phyloP scores from a whole-genome alignment of 2,888 invertebrate species.

The Tetramorium bicarinatum region DNA sequence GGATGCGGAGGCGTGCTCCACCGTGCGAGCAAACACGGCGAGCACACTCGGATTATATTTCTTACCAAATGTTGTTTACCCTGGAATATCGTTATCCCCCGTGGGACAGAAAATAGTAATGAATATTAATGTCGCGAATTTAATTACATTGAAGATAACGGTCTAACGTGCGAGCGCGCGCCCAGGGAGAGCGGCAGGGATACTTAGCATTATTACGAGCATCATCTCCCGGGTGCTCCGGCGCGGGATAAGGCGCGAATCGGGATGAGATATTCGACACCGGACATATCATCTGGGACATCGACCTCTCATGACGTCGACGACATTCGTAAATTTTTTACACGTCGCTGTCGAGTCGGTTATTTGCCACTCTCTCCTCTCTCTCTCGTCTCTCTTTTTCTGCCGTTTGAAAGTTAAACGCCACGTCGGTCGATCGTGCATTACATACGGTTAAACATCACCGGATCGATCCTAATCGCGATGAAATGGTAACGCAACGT shows the following conservation, averaged over 20 bases:
- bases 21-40: conserved; percentile 27
- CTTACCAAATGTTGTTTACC: conserved; percentile 50
- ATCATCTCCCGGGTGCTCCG: not conserved
- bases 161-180: conserved; percentile 10
- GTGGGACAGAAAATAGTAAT: conserved; percentile 50
- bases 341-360: too few relatives aligned
- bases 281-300: not conserved
- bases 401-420: conserved; percentile 23
- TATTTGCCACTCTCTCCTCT: not conserved
- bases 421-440: conserved; percentile 29
- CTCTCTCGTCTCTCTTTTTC: not conserved
- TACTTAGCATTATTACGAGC: conserved; percentile 4
- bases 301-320: not conserved
- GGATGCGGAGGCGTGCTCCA: conserved; percentile 19
- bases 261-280: not conserved
- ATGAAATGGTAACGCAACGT: conserved; percentile 51
- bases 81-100: conserved; percentile 35
- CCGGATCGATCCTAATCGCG: conserved; percentile 51
- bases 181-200: not conserved
- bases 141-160: conserved; percentile 51
- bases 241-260: not conserved
- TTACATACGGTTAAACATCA: conserved; percentile 37
- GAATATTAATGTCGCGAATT: conserved; percentile 54
- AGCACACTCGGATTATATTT: conserved; percentile 47
- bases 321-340: not conserved